Percentiles rank a stretch among this genome's conserved stretches.
Conservation (phyloP, 2,888 invertebrate species). For the Diplolepis rosae region DNA sequence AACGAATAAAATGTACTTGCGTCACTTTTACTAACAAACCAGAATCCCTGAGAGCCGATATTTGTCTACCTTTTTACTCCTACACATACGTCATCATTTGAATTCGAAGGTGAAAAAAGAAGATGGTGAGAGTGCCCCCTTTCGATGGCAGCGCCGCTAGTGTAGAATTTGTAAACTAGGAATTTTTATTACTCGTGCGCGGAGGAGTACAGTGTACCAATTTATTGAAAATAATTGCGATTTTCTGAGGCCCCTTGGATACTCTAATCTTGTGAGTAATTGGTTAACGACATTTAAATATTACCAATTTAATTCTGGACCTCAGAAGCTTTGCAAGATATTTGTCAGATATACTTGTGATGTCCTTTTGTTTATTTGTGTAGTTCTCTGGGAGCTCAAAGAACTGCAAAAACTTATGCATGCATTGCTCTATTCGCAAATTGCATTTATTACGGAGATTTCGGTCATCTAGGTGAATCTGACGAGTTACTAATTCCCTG, state of each 20-base stretch:
- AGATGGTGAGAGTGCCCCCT: slow-evolving; percentile 29
- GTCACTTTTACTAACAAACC: background rate
- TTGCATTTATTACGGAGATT: background rate
- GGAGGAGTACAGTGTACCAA: slow-evolving; percentile 69
- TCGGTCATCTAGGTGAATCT: background rate
- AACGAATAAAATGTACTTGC: background rate
- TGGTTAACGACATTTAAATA: slow-evolving; percentile 44
- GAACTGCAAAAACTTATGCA: slow-evolving; percentile 53
- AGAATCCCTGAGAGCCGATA: slow-evolving; percentile 17
- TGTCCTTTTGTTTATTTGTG: slow-evolving; percentile 67
- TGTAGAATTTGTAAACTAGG: slow-evolving; percentile 67
- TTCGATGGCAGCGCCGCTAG: slow-evolving; percentile 54
- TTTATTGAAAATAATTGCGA: slow-evolving; percentile 68
- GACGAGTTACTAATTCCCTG: background rate
- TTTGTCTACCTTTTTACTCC: slow-evolving; percentile 22
- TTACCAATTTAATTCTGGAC: slow-evolving; percentile 33
- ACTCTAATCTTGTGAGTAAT: slow-evolving; percentile 64
- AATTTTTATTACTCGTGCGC: slow-evolving; percentile 69
- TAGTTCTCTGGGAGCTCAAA: slow-evolving; percentile 50
- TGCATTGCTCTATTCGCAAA: background rate
- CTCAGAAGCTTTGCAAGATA: slow-evolving; percentile 38
- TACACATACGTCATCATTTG: background rate
- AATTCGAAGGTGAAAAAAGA: slow-evolving; percentile 28
- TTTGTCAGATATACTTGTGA: slow-evolving; percentile 26
- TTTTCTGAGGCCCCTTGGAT: slow-evolving; percentile 55